Evolutionary conservation across 2,797 vertebrate species (phyloP), one percentile per base, ranked within the genome.

Genomic region (Neomorphus geoffroyi): DNA sequence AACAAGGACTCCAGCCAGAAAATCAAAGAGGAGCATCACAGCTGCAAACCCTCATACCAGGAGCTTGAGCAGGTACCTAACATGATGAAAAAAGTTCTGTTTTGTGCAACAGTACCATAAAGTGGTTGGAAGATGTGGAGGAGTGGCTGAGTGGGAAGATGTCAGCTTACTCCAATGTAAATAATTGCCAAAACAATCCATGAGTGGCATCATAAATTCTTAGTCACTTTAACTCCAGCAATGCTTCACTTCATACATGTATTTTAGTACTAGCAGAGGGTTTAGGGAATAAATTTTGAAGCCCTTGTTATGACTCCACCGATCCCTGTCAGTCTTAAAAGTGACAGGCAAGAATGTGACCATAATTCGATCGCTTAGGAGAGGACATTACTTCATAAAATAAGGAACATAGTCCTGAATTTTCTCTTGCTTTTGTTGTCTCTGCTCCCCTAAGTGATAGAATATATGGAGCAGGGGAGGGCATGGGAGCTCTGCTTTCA

Each of bases 1-100:
- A 99, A 99, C 97, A 98, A 98, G 96, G 98, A 98, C 17, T 98
- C 98, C 66, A 93, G 98, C 80, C 98, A 98, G 45, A 98, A 98
- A 65, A 96, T 96, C 14, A 98, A 98, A 92, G 98, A 98, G 73
- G 97, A 98, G 46, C 96, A 95, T 84, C 94, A 80, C 62, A 96
- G 92, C 85, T 96, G 81, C 95, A 98, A 98, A 97, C 97, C 98
- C 9, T 98, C 97, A 30, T 98, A 98, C 64, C 98, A 99, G 90
- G 98, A 98, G 88, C 98, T 99, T 79, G 98, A 99, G 91, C 98
- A 97, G 96, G 99, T 99, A 97, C 19, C 4, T 45, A 43, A 23
- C 14, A 17, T 9, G 11, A 35, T 62, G 50, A 51, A 81, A 81
- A 7, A 60, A 80, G 69, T 51, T 61, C 23, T 62, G 19, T 18